phyloP scores from a whole-genome alignment of 92 coral and sea anemone species.

The Pocillopora grandis region DNA sequence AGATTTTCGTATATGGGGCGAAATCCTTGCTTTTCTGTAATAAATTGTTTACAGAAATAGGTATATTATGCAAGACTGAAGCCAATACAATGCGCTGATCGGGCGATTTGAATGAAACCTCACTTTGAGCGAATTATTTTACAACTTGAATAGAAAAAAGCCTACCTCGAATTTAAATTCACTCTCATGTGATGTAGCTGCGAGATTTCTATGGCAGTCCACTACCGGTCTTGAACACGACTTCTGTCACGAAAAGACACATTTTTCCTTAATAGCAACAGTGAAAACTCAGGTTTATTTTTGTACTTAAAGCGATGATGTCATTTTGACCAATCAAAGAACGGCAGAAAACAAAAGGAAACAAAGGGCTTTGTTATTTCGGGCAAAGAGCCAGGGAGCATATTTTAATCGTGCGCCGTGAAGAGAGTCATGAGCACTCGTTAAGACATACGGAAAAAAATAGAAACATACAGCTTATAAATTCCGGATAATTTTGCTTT shows the following conservation, averaged over 20 bases:
- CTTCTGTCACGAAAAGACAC: slow-evolving; percentile 17
- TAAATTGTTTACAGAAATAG: neutral
- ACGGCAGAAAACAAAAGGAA: neutral
- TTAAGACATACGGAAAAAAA: too few relatives aligned
- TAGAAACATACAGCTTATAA: too few relatives aligned
- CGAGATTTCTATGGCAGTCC: neutral
- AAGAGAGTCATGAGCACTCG: too few relatives aligned
- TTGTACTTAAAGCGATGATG: slow-evolving; percentile 7
- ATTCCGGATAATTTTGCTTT: too few relatives aligned
- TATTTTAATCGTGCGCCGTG: neutral
- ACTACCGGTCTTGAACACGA: neutral
- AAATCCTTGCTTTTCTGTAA: slow-evolving; percentile 1
- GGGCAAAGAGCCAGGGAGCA: slow-evolving; percentile 4
- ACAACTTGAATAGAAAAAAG: too few relatives aligned
- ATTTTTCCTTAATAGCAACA: neutral
- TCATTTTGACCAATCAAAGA: slow-evolving; percentile 17
- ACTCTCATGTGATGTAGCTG: neutral
- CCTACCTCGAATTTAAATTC: neutral
- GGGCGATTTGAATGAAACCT: neutral
- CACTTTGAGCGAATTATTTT: neutral
- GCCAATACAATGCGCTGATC: neutral
- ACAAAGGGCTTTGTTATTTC: slow-evolving; percentile 8
- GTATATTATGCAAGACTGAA: neutral
- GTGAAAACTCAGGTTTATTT: slow-evolving; percentile 13
- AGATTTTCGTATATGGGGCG: too few relatives aligned